Conservation (phyloP, 2,113 vertebrate species). For the Antechinus stuartii region DNA sequence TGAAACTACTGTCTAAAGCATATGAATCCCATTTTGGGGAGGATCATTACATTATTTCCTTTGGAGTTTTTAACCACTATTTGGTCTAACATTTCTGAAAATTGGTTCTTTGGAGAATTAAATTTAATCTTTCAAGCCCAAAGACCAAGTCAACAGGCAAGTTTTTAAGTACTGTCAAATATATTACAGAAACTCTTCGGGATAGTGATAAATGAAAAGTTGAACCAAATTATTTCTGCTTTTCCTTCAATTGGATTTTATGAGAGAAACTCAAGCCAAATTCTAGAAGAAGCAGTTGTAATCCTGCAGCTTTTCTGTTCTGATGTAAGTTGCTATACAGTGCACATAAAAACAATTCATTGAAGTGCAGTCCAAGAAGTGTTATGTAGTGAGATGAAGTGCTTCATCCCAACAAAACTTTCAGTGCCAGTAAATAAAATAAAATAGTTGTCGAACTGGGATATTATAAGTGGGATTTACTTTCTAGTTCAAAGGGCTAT, state of each 20-base stretch:
- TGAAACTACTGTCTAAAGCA: constrained; percentile 83
- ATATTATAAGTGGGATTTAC: constrained; percentile 45
- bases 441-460: constrained; percentile 48
- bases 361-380: constrained; percentile 80
- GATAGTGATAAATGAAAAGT: constrained; percentile 53
- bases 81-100: constrained; percentile 83
- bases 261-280: constrained; percentile 64
- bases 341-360: constrained; percentile 70
- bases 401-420: constrained; percentile 66
- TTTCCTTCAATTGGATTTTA: constrained; percentile 72
- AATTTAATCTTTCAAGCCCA: constrained; percentile 69
- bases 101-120: constrained; percentile 83
- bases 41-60: constrained; percentile 83
- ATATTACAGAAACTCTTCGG: constrained; percentile 67
- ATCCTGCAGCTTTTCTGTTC: constrained; percentile 72
- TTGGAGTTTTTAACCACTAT: constrained; percentile 86
- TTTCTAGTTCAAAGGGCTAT: constrained; percentile 78
- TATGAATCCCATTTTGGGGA: constrained; percentile 76
- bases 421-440: constrained; percentile 68
- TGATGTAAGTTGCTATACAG: constrained; percentile 70
- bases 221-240: constrained; percentile 51
- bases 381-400: constrained; percentile 71
- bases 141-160: constrained; percentile 73
- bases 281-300: constrained; percentile 71
- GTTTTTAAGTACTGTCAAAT: constrained; percentile 72